A percentile compares a stretch with the other conserved stretches of the same genome.
Conservation (phyloP, 2,797 vertebrate genomes). For the Takifugu rubripes region DNA sequence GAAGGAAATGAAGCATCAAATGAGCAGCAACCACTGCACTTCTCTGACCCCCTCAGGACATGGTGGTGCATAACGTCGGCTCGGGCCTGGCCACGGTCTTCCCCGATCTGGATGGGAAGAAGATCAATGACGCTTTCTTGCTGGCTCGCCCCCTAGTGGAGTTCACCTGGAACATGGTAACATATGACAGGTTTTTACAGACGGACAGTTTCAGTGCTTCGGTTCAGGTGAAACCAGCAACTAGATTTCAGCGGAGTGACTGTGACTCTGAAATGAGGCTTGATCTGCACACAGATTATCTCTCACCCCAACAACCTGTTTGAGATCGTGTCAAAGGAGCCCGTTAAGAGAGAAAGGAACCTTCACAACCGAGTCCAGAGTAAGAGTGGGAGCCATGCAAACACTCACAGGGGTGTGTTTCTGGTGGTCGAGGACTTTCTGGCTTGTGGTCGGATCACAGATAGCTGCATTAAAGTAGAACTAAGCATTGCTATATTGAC, state of each 20-base stretch:
- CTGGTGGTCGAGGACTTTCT: slow-evolving; percentile 23
- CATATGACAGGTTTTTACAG: background rate
- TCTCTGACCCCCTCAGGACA: slow-evolving; percentile 60
- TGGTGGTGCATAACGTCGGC: slow-evolving; percentile 79
- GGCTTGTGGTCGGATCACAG: slow-evolving; percentile 27
- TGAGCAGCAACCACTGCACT: background rate
- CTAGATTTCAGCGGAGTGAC: background rate
- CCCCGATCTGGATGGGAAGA: slow-evolving; percentile 79
- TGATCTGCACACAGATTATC: slow-evolving; percentile 65
- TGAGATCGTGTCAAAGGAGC: slow-evolving; percentile 80
- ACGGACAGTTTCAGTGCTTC: background rate
- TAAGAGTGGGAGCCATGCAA: slow-evolving; percentile 62
- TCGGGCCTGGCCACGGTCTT: slow-evolving; percentile 76
- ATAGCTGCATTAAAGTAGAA: slow-evolving; percentile 15
- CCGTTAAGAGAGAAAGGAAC: slow-evolving; percentile 77
- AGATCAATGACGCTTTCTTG: slow-evolving; percentile 76
- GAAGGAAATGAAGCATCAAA: slow-evolving; percentile 1
- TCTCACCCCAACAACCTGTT: slow-evolving; percentile 80
- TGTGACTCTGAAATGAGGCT: background rate
- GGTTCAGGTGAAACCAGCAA: background rate
- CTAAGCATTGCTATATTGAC: no score
- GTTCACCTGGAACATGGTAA: slow-evolving; percentile 80
- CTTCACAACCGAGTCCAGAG: slow-evolving; percentile 79
- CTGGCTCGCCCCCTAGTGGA: slow-evolving; percentile 78
- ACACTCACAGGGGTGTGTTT: slow-evolving; percentile 49